Conservation (phyloP, 2,888 invertebrate species). For the Formica aserva region DNA sequence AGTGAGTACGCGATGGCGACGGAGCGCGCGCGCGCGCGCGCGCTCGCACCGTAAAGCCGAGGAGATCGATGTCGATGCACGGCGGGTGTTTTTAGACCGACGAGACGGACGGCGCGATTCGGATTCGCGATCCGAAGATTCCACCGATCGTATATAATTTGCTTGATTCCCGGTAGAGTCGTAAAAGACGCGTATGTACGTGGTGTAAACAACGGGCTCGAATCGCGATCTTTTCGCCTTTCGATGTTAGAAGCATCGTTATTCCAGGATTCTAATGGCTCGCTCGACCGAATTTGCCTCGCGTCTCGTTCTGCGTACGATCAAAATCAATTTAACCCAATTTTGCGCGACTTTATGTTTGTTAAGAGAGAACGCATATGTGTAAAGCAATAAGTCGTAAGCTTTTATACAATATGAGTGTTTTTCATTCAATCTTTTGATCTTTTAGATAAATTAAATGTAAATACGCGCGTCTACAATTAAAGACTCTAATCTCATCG, state of each 20-base stretch:
- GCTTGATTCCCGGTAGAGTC: not conserved
- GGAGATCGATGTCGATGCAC: constrained; percentile 47
- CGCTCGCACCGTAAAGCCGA: constrained; percentile 56
- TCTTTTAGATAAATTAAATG: not conserved
- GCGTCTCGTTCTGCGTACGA: not conserved
- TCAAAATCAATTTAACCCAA: not conserved
- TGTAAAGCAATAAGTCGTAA: not conserved
- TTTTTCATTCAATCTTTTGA: not conserved
- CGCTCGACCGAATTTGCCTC: not conserved
- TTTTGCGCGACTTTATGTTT: not conserved
- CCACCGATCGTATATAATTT: constrained; percentile 18
- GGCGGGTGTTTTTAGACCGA: constrained; percentile 35
- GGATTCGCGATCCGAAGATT: not conserved
- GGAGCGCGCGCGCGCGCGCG: constrained; percentile 35
- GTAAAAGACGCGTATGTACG: constrained; percentile 13
- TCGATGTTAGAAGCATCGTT: constrained; percentile 16
- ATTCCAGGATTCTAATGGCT: constrained; percentile 14
- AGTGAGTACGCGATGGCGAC: constrained; percentile 86
- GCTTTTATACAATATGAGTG: not conserved
- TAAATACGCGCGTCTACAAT: not conserved
- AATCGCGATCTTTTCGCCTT: not conserved
- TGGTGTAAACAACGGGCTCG: constrained; percentile 14
- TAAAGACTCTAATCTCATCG: not conserved
- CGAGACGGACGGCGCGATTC: constrained; percentile 9
- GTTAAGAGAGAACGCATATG: not conserved